Evolutionary conservation across 2,888 invertebrate species (phyloP), one percentile per base, ranked within the genome.

Genomic region (Parapristionchus giblindavisi): DNA sequence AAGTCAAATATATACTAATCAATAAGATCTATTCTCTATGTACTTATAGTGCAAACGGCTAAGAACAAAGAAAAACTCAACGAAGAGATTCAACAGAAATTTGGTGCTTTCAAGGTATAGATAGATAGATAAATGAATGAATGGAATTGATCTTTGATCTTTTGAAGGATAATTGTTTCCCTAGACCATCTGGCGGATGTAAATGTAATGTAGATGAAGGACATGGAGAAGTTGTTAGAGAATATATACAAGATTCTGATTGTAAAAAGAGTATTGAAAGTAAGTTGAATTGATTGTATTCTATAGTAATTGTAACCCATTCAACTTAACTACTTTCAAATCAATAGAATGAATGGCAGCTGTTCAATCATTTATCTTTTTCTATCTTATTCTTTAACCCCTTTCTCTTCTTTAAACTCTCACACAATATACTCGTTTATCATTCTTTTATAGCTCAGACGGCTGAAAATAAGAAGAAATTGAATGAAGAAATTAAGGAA

Each of bases 401-500:
- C 34, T 34, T 17, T 17, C 3, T 24, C 40, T 27, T 11, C 14
- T 40, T 24, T 38, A 3, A 24, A n/a, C n/a, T 27, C 17, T 4
- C 60, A 21, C 1, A 36, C 1, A n/a, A 60, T 60, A 8, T n/a
- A 36, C 8, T 14, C 32, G 3, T 14, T n/a, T 56, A 27, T 14
- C 24, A n/a, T n/a, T 24, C 32, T 77, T 77, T n/a, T n/a, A 61
- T 65, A 84, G 82, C 66, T n/a, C 75, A 80, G 58, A 84, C 85
- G 17, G 84, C 82, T n/a, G 85, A 85, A 58, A 78, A 85, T 75
- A 87, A 87, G 79, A 82, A 83, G 72, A 79, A 80, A 52, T 72
- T 87, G 14, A 86, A 85, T 75, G 81, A 83, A 68, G 87, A 87
- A 75, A 85, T 87, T 75, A 80, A 81, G 68, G 79, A 83, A 75